Evolutionary conservation across 2,888 invertebrate genomes (phyloP).

Genomic region (Neoscelio sp.): DNA sequence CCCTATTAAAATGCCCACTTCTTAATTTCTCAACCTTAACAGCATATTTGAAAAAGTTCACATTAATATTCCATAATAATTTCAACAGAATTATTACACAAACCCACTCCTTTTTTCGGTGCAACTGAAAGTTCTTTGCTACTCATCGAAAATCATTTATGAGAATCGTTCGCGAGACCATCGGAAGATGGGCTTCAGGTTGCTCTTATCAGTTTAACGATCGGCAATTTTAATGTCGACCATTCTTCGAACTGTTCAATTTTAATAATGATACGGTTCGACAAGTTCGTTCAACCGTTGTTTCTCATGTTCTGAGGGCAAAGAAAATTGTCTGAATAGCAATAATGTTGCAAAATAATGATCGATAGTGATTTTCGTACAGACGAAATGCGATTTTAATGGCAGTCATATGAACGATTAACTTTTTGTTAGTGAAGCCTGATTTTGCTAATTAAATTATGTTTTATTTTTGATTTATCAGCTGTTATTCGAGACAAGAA

Average conservation of each 20-base stretch:
- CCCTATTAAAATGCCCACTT: no score
- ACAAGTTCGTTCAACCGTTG: constrained; percentile 63
- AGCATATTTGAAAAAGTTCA: no score
- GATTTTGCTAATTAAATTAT: no score
- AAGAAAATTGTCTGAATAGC: constrained; percentile 41
- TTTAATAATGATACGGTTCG: constrained; percentile 58
- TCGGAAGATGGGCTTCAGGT: constrained; percentile 1
- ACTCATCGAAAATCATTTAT: no score
- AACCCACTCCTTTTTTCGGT: no score
- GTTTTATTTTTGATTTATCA: neutral
- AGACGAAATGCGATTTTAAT: constrained; percentile 42
- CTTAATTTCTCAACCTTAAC: no score
- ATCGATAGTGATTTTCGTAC: constrained; percentile 33
- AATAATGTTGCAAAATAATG: constrained; percentile 46
- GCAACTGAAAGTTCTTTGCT: no score
- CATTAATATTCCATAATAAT: no score
- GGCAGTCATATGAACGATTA: neutral
- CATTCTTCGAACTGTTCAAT: constrained; percentile 59
- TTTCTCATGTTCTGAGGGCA: constrained; percentile 34
- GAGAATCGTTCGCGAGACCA: no score
- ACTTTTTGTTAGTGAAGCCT: constrained; percentile 7
- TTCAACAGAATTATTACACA: no score
- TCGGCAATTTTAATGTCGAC: constrained; percentile 50
- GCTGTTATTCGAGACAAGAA: no score
- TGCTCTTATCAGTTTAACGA: constrained; percentile 54